These are phyloP conservation scores for Chascanopsetta lugubris DNA, from an alignment of 2,113 vertebrate species.

Conservation along the genomic window DNA sequence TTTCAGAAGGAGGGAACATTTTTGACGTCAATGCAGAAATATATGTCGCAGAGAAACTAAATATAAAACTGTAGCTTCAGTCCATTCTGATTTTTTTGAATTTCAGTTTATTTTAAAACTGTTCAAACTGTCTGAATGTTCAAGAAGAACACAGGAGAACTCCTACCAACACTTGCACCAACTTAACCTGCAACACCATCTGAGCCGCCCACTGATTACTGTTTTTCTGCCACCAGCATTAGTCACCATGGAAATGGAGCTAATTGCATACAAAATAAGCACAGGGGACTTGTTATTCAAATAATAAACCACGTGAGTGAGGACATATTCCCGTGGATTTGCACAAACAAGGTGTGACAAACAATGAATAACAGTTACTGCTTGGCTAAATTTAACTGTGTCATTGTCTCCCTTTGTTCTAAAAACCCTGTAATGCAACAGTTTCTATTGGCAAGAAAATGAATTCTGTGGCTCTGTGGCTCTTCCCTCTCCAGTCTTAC, in stretches of 20 bases:
- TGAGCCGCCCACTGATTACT: conserved; percentile 13
- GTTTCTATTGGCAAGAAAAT: not conserved
- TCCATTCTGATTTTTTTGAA: no score
- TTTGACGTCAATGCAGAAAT: no score
- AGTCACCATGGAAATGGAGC: conserved; percentile 47
- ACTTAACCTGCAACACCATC: conserved; percentile 2
- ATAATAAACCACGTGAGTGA: conserved; percentile 25
- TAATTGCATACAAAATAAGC: conserved; percentile 31
- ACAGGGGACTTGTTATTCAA: conserved; percentile 45
- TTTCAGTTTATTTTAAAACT: not conserved
- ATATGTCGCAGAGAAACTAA: no score
- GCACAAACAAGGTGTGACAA: no score
- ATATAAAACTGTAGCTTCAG: no score
- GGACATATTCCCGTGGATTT: not conserved
- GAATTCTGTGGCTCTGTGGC: not conserved
- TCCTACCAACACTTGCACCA: not conserved
- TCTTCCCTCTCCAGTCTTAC: conserved; percentile 85
- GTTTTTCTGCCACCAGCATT: conserved; percentile 15
- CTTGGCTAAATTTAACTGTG: not conserved
- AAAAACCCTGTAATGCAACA: not conserved
- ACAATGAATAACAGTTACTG: not conserved
- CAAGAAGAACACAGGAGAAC: not conserved
- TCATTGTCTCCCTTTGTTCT: not conserved
- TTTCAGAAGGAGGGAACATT: no score
- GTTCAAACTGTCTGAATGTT: not conserved